Evolutionary conservation across 2,113 vertebrate genomes (phyloP).

Genomic region (Empidonax alnorum): DNA sequence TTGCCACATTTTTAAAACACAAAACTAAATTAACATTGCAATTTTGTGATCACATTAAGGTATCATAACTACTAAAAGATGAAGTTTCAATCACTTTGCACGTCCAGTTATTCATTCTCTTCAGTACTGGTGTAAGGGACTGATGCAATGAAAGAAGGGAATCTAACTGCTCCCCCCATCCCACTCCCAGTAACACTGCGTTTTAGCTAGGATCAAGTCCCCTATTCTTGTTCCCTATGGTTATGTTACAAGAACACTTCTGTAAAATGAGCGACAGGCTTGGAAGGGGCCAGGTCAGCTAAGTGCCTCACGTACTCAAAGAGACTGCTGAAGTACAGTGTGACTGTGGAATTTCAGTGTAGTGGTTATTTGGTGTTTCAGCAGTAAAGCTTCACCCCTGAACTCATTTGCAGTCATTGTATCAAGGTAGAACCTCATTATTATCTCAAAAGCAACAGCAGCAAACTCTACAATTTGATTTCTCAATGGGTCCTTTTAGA

Average conservation of each 20-base stretch:
- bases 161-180: background rate
- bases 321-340: background rate
- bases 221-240: background rate
- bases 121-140: background rate
- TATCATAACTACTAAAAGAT: background rate
- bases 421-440: background rate
- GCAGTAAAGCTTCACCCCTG: background rate
- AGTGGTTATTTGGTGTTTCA: background rate
- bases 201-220: background rate
- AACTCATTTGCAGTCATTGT: background rate
- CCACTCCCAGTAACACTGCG: background rate
- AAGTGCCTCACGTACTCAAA: background rate
- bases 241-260: background rate
- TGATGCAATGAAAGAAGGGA: background rate
- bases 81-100: background rate
- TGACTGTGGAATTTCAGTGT: background rate
- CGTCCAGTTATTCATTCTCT: background rate
- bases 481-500: background rate
- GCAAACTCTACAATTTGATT: background rate
- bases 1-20: background rate
- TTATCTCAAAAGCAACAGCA: background rate
- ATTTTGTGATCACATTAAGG: background rate
- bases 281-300: background rate
- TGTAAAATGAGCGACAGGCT: background rate
- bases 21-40: background rate